Evolutionary conservation across 2,888 invertebrate species (phyloP).

Genomic region (Eristalis intricaria): DNA sequence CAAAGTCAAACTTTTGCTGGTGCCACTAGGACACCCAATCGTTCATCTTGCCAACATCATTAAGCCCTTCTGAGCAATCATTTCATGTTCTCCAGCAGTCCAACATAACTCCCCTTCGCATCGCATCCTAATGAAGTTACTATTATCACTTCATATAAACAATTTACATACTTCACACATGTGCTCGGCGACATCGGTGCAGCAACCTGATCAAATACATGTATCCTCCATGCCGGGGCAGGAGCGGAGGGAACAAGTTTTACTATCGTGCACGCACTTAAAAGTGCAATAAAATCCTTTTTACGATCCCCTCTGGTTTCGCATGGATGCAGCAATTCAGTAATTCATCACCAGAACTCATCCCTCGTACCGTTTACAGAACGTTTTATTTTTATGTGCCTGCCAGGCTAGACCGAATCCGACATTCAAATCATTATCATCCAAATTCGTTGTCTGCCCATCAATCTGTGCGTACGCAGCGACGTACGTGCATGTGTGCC

Average conservation of each 20-base stretch:
- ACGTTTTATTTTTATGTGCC: conserved; percentile 53
- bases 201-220: conserved; percentile 67
- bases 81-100: neutral
- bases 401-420: conserved; percentile 63
- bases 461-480: conserved; percentile 1
- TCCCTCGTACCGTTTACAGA: conserved; percentile 39
- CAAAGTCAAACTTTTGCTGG: too few species aligned
- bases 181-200: conserved; percentile 42
- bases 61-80: neutral
- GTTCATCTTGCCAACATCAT: too few species aligned
- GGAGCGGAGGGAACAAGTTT: conserved; percentile 9
- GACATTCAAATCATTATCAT: conserved; percentile 52
- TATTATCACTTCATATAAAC: conserved; percentile 70
- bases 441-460: conserved; percentile 40
- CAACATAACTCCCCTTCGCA: neutral
- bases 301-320: conserved; percentile 69
- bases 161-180: conserved; percentile 53
- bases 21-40: too few species aligned
- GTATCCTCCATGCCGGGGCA: neutral
- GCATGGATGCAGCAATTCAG: conserved; percentile 54
- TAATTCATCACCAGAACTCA: conserved; percentile 54
- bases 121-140: conserved; percentile 33
- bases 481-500: conserved; percentile 18
- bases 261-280: conserved; percentile 66
- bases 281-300: conserved; percentile 68